Conservation (phyloP, 2,113 vertebrate genomes). For the Gobiocypris rarus region DNA sequence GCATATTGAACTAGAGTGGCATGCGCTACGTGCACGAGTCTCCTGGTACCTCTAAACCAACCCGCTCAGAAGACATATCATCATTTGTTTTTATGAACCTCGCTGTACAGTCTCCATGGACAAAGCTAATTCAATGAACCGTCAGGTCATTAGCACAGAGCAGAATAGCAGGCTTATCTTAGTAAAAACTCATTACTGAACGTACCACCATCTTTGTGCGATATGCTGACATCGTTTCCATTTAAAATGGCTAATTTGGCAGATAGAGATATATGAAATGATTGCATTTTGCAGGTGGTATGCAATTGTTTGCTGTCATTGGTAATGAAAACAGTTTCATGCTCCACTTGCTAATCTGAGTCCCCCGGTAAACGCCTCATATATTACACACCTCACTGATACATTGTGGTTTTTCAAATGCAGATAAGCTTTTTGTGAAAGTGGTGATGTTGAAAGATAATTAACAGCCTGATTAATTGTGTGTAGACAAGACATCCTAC, state of each 20-base stretch:
- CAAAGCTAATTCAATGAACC: slow-evolving; percentile 52
- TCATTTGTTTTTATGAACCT: slow-evolving; percentile 49
- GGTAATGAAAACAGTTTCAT: slow-evolving; percentile 36
- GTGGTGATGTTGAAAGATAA: not conserved
- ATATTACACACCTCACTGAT: slow-evolving; percentile 11
- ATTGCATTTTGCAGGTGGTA: slow-evolving; percentile 34
- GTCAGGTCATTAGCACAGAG: slow-evolving; percentile 51
- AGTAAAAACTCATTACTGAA: slow-evolving; percentile 51
- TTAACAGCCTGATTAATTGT: slow-evolving; percentile 2
- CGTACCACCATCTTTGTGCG: slow-evolving; percentile 38
- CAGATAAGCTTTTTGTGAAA: slow-evolving; percentile 15
- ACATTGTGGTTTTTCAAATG: not conserved
- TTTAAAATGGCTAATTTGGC: slow-evolving; percentile 48
- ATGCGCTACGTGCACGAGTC: not conserved
- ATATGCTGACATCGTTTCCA: slow-evolving; percentile 40
- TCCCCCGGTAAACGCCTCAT: slow-evolving; percentile 14
- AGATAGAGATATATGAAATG: slow-evolving; percentile 39
- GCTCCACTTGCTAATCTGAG: slow-evolving; percentile 26
- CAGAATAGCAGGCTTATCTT: slow-evolving; percentile 55
- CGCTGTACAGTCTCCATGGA: slow-evolving; percentile 39
- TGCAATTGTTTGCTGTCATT: slow-evolving; percentile 43
- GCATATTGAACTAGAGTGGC: slow-evolving; percentile 2
- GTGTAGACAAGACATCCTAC: not conserved
- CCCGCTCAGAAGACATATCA: not conserved
- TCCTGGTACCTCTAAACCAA: not conserved